Evolutionary conservation across 2,113 vertebrate genomes (phyloP), one percentile per base, ranked within the genome.

Genomic region (Oriolus oriolus): DNA sequence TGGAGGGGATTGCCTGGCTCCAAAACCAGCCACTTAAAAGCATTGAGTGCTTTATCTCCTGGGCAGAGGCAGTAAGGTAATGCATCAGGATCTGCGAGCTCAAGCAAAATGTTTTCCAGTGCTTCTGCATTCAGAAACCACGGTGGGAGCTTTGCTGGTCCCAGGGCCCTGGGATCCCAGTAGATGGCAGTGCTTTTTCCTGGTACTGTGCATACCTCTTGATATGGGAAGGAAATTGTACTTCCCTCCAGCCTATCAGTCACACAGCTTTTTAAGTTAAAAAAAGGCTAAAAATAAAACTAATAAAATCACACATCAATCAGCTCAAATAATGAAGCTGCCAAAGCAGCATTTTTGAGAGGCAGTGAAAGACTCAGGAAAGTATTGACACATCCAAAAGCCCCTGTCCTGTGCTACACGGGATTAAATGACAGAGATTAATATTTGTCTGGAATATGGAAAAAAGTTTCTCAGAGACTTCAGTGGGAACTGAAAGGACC

Each of bases 121-220:
- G 42, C 11, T 73, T 42, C 53, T 65, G 39, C 23, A 3, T 23
- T 61, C 52, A 50, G 78, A 50, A 65, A 8, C 6, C 1, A 1
- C 9, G 9, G 30, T 2, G 21, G 24, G 11, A 75, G 61, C 12
- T 56, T 19, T 84, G 35, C 69, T 92, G 64, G 9, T 42, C 74
- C 64, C 60, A 0, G 3, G 42, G 57, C 45, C 19, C 44, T 37
- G 16, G 13, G 21, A 39, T 10, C 42, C 37, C 73, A 59, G 37
- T 2, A 65, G 41, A 47, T 59, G 60, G 35, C 16, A 4, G 7
- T 37, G 41, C 5, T 10, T 89, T 94, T 71, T 60, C 17, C 73
- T 68, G 64, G 13, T 11, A 9, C 11, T 2, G 0, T 41, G 9
- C 6, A 5, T 4, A 4, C 3, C 7, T 56, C n/a, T 57, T 37